A percentile compares a stretch with the other conserved stretches of the same genome.
Evolutionary conservation across 2,888 invertebrate species (phyloP).

Genomic region (Stratiomys singularior): DNA sequence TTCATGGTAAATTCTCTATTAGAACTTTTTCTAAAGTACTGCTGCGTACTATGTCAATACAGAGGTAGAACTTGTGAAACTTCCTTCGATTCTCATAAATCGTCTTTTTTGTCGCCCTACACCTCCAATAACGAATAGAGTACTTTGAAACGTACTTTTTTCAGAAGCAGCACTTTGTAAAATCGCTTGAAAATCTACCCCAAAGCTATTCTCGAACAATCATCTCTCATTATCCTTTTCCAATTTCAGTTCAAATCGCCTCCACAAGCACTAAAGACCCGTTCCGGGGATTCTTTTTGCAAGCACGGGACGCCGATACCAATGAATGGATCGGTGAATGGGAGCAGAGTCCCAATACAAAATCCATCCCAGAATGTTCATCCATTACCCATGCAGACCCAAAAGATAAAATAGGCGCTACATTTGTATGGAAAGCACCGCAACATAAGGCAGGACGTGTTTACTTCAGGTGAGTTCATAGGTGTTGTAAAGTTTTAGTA

Average conservation of each 20-base stretch:
- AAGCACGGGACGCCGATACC: constrained; percentile 78
- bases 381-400: constrained; percentile 84
- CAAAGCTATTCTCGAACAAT: neutral
- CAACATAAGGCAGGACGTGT: constrained; percentile 74
- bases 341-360: constrained; percentile 79
- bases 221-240: neutral
- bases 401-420: constrained; percentile 77
- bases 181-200: too few species aligned
- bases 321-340: constrained; percentile 82
- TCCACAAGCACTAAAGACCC: constrained; percentile 68
- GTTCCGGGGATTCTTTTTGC: constrained; percentile 86
- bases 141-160: too few species aligned
- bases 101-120: too few species aligned
- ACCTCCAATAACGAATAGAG: too few species aligned
- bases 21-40: too few species aligned
- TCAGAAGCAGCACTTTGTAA: too few species aligned
- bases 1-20: constrained; percentile 69
- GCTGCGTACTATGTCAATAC: too few species aligned
- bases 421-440: constrained; percentile 80
- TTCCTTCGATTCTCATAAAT: too few species aligned
- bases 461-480: constrained; percentile 80
- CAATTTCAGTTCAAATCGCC: constrained; percentile 54
- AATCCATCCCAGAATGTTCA: constrained; percentile 80
- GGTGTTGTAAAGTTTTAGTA: constrained; percentile 1
- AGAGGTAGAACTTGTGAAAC: too few species aligned